These are phyloP conservation scores for Lissonota sp. DNA, from an alignment of 2,888 invertebrate genomes.

Conservation along the genomic window DNA sequence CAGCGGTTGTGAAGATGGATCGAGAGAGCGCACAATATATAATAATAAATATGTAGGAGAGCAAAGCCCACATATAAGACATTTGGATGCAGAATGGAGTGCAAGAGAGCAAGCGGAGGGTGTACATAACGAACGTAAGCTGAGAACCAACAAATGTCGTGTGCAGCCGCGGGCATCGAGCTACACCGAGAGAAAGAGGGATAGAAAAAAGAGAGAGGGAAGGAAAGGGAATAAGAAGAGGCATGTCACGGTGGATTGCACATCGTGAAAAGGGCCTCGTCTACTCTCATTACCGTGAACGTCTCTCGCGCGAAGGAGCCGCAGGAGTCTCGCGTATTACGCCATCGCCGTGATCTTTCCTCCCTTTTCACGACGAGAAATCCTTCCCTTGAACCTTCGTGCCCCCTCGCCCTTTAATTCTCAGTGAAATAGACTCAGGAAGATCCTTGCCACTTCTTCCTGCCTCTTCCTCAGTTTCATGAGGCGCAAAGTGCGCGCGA, in stretches of 20 bases:
- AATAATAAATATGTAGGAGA: conserved; percentile 1
- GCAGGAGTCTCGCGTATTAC: conserved; percentile 37
- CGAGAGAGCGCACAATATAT: neutral
- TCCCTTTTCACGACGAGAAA: conserved; percentile 20
- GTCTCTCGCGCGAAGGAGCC: conserved; percentile 25
- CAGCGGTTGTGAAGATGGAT: neutral
- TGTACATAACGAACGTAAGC: conserved; percentile 77
- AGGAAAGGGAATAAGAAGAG: conserved; percentile 73
- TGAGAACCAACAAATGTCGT: conserved; percentile 80
- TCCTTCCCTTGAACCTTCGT: neutral
- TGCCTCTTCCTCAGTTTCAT: conserved; percentile 8
- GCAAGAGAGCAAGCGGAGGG: conserved; percentile 38
- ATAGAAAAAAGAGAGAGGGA: conserved; percentile 35
- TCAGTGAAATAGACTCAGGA: conserved; percentile 1
- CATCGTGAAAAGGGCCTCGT: conserved; percentile 79
- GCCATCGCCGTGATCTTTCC: conserved; percentile 30
- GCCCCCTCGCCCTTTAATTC: neutral
- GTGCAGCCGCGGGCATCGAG: conserved; percentile 62
- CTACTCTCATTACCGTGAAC: conserved; percentile 77
- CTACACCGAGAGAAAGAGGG: conserved; percentile 29
- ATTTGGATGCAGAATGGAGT: conserved; percentile 36
- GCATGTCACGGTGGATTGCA: conserved; percentile 79
- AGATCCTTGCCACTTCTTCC: neutral
- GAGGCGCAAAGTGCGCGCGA: conserved; percentile 12
- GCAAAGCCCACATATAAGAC: conserved; percentile 35